Percentiles rank a stretch among this genome's conserved stretches.
phyloP scores from a whole-genome alignment of 2,888 invertebrate genomes.

The Glyphotaelius pellucidus region DNA sequence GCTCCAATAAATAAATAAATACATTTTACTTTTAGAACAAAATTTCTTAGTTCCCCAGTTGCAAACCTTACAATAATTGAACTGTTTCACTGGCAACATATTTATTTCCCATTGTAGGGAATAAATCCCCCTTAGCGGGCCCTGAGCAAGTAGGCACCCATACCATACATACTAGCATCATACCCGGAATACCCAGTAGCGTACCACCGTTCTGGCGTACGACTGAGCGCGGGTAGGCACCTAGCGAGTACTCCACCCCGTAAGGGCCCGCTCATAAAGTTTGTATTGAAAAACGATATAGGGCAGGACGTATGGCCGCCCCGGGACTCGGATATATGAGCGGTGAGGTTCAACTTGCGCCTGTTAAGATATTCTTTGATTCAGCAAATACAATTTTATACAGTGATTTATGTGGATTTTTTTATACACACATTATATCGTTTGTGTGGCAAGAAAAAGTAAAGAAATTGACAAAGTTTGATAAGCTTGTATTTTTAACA shows the following conservation, averaged over 20 bases:
- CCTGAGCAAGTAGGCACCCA: not conserved
- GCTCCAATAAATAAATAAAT: too few species aligned
- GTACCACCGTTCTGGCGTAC: not conserved
- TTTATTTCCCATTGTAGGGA: conserved; percentile 18
- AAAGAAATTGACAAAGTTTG: too few species aligned
- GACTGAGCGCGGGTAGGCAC: not conserved
- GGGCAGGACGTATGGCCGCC: conserved; percentile 14
- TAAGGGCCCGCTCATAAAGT: conserved; percentile 11
- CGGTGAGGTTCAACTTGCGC: not conserved
- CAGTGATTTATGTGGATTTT: not conserved
- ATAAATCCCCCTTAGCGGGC: conserved; percentile 7
- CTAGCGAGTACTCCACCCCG: not conserved
- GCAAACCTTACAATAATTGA: conserved; percentile 8
- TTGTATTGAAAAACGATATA: conserved; percentile 39
- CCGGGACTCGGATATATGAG: not conserved
- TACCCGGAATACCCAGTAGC: not conserved
- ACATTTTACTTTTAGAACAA: not conserved
- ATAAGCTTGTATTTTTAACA: too few species aligned
- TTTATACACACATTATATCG: too few species aligned
- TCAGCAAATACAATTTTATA: not conserved
- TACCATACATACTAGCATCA: not conserved
- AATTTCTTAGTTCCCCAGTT: not conserved
- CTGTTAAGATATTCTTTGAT: not conserved
- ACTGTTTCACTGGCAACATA: conserved; percentile 2
- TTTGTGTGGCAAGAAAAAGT: too few species aligned